A percentile compares a stretch with the other conserved stretches of the same genome.
Conservation (phyloP, 2,113 vertebrate species). For the Lophochroa leadbeateri region DNA sequence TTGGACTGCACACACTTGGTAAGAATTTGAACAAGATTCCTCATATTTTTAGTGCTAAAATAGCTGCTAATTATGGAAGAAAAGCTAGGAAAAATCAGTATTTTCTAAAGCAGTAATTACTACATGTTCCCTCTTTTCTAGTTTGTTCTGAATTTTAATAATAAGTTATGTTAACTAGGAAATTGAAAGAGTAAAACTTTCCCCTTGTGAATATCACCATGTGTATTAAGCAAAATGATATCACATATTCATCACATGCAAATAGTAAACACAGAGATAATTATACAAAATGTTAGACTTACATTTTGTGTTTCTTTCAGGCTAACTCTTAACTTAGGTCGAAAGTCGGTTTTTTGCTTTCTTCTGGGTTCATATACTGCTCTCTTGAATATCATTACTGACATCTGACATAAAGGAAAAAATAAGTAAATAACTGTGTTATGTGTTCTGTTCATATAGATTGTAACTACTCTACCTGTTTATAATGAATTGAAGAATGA, state of each 20-base stretch:
- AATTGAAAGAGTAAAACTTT: not conserved
- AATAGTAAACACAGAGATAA: not conserved
- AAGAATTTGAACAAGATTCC: not conserved
- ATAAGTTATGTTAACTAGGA: not conserved
- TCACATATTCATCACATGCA: not conserved
- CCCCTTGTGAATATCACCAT: not conserved
- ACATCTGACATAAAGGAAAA: conserved; percentile 78
- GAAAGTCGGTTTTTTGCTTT: conserved; percentile 72
- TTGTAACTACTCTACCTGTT: not conserved
- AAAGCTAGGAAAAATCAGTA: not conserved
- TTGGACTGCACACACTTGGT: not conserved
- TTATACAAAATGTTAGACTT: conserved; percentile 50
- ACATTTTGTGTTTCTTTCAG: conserved; percentile 80
- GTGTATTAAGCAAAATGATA: not conserved
- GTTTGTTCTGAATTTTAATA: not conserved
- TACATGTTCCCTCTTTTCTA: not conserved
- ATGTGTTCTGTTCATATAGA: not conserved
- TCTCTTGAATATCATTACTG: conserved; percentile 90
- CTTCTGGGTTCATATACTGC: conserved; percentile 83
- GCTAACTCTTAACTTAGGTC: conserved; percentile 72
- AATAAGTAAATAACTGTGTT: not conserved
- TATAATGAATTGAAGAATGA: not conserved
- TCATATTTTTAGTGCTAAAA: not conserved
- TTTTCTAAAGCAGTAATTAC: not conserved
- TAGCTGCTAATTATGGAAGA: not conserved